Percentiles rank a stretch among this genome's conserved stretches.
Conservation (phyloP, 1,140 invertebrate species). For the Globodera ellingtonae region DNA sequence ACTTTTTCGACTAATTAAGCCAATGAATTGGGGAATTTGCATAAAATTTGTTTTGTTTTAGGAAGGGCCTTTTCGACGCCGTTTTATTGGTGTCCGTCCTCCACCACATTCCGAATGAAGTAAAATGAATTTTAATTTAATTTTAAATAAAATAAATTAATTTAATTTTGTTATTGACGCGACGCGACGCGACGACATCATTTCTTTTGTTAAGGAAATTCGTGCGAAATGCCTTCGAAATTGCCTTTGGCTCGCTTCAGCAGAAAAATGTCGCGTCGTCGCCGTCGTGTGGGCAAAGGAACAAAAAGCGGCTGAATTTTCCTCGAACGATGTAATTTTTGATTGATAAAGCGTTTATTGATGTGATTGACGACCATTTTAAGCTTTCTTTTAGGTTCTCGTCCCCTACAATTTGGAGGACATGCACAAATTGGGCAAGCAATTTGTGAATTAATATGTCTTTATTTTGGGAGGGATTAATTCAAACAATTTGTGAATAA, state of each 20-base stretch:
- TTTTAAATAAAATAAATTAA: neutral
- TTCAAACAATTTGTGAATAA: neutral
- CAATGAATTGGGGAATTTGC: neutral
- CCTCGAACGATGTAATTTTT: slow-evolving; percentile 14
- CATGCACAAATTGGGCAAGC: neutral
- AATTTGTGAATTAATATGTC: neutral
- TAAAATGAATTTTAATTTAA: neutral
- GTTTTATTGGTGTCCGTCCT: slow-evolving; percentile 18
- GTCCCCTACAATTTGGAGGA: slow-evolving; percentile 32
- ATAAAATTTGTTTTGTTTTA: neutral
- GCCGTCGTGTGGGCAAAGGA: slow-evolving; percentile 25
- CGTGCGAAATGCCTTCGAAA: slow-evolving; percentile 16
- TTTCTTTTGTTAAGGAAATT: slow-evolving; percentile 4
- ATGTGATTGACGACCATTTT: neutral
- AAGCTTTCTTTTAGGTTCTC: slow-evolving; percentile 12
- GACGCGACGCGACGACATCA: too few species aligned
- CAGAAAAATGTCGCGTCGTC: neutral
- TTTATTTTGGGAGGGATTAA: too few species aligned
- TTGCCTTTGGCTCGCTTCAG: slow-evolving; percentile 14
- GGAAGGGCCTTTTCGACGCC: slow-evolving; percentile 10
- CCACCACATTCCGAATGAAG: slow-evolving; percentile 21
- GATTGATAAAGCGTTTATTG: too few species aligned
- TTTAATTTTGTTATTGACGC: neutral
- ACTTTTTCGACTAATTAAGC: too few species aligned
- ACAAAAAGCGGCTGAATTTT: slow-evolving; percentile 17